A percentile compares a stretch with the other conserved stretches of the same genome.
These are phyloP conservation scores for Homarus gammarus DNA, from an alignment of 2,888 invertebrate genomes.

Conservation along the genomic window DNA sequence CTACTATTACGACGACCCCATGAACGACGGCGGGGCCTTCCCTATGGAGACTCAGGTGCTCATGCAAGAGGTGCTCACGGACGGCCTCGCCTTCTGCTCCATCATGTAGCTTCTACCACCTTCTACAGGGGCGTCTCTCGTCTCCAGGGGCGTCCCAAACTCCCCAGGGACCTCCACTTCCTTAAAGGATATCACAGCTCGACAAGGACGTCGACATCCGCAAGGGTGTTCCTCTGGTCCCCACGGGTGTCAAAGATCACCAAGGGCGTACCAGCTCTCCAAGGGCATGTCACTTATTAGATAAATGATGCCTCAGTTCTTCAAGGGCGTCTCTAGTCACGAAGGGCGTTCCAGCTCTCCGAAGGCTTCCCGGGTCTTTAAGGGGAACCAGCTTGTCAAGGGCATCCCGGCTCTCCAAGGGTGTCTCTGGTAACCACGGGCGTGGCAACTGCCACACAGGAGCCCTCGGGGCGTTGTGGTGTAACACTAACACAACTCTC, in stretches of 20 bases:
- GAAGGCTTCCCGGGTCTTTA: background rate
- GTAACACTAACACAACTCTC: too few relatives aligned
- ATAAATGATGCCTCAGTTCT: too few relatives aligned
- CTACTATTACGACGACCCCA: conserved; percentile 68
- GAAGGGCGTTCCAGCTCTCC: background rate
- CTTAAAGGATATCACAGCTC: background rate
- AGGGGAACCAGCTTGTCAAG: too few relatives aligned
- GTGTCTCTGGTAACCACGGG: too few relatives aligned
- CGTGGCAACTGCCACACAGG: too few relatives aligned
- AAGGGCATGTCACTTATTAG: background rate
- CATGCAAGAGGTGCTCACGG: conserved; percentile 77
- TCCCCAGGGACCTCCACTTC: background rate
- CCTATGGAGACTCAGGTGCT: conserved; percentile 77
- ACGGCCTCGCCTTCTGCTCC: conserved; percentile 77
- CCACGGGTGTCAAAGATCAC: too few relatives aligned
- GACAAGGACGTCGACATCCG: too few relatives aligned
- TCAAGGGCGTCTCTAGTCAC: background rate
- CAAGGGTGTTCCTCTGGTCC: too few relatives aligned
- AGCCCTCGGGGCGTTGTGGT: too few relatives aligned
- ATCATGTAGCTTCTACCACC: conserved; percentile 76
- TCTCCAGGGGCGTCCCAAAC: background rate
- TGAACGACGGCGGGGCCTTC: conserved; percentile 73
- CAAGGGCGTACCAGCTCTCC: background rate
- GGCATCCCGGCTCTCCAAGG: too few relatives aligned
- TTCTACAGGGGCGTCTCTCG: too few relatives aligned